A percentile compares a stretch with the other conserved stretches of the same genome.
Evolutionary conservation across 2,888 invertebrate genomes (phyloP).

Genomic region (Schizotus pectinicornis): DNA sequence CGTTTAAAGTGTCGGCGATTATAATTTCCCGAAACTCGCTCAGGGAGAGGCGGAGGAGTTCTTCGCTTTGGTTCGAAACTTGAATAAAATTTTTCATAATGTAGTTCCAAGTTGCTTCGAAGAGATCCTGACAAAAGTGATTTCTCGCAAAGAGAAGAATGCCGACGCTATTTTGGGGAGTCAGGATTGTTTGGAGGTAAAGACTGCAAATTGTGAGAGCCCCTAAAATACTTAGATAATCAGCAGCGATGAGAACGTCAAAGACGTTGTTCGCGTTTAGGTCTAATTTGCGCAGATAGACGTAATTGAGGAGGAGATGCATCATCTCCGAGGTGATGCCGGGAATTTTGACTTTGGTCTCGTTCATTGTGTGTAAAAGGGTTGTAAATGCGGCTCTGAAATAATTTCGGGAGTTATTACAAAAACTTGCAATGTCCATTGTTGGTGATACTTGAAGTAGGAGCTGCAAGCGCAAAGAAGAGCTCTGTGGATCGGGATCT

Average conservation of each 20-base stretch:
- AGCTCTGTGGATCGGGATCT: constrained; percentile 85
- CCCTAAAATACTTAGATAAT: constrained; percentile 85
- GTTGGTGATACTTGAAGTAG: constrained; percentile 93
- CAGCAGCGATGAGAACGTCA: constrained; percentile 81
- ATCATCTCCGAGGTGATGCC: constrained; percentile 81
- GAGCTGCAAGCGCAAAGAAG: constrained; percentile 88
- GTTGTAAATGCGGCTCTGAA: constrained; percentile 83
- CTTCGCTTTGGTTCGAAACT: constrained; percentile 75
- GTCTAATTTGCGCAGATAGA: constrained; percentile 80
- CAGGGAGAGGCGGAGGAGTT: constrained; percentile 74
- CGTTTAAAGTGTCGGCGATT: constrained; percentile 83
- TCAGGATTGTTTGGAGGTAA: constrained; percentile 72
- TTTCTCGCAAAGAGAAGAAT: constrained; percentile 84
- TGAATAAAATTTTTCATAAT: constrained; percentile 76
- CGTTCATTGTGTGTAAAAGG: constrained; percentile 72
- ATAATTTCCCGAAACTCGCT: constrained; percentile 79
- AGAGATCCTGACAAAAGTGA: constrained; percentile 75
- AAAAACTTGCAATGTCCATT: constrained; percentile 29
- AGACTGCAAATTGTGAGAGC: constrained; percentile 82
- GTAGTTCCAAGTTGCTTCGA: constrained; percentile 63
- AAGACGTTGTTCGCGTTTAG: constrained; percentile 81
- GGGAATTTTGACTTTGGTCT: constrained; percentile 72
- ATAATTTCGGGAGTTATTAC: constrained; percentile 21
- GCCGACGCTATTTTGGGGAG: constrained; percentile 81
- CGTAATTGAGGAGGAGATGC: constrained; percentile 80